Evolutionary conservation across 2,113 vertebrate species (phyloP).

Genomic region (Chroicocephalus ridibundus): DNA sequence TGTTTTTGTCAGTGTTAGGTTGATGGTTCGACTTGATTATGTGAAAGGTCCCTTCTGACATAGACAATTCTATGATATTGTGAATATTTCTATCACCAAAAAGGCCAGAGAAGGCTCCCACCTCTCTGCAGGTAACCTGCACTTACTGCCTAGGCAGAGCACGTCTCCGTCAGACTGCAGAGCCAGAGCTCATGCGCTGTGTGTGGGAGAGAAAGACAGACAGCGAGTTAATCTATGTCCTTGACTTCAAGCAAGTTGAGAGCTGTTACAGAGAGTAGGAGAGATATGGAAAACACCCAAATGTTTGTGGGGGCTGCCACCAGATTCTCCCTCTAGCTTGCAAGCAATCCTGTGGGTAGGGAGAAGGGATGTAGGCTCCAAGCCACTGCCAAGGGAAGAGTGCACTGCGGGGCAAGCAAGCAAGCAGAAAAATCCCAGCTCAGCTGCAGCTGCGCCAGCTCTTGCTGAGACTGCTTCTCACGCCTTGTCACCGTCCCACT

Average conservation of each 20-base stretch:
- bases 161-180: not conserved
- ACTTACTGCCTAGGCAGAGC: not conserved
- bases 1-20: not conserved
- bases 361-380: not conserved
- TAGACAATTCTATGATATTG: not conserved
- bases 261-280: slow-evolving; percentile 2
- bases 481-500: not conserved
- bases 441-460: not conserved
- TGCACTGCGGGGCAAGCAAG: not conserved
- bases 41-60: not conserved
- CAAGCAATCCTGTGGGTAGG: not conserved
- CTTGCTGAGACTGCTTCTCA: not conserved
- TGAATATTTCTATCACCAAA: not conserved
- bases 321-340: not conserved
- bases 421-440: not conserved
- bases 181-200: not conserved
- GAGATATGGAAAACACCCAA: slow-evolving; percentile 18
- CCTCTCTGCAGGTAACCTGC: not conserved
- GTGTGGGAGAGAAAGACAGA: not conserved
- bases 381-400: not conserved
- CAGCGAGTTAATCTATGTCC: not conserved
- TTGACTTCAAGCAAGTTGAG: not conserved
- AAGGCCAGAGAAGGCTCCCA: not conserved
- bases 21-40: not conserved
- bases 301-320: slow-evolving; percentile 21